A percentile compares a stretch with the other conserved stretches of the same genome.
phyloP scores from a whole-genome alignment of 1,140 invertebrate genomes.

The Magallana gigas region DNA sequence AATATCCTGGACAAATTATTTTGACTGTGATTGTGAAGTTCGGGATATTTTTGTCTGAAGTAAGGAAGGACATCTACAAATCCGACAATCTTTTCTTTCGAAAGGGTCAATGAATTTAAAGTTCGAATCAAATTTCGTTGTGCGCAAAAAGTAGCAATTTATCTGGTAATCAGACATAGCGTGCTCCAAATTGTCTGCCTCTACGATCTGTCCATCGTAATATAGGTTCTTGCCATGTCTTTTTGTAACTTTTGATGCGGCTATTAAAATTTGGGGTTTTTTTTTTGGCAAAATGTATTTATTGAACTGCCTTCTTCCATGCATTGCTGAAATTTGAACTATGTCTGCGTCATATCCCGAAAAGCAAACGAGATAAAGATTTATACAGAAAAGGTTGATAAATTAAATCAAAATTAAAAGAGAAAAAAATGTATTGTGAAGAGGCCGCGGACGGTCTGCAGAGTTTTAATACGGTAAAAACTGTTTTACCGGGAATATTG shows the following conservation, averaged over 20 bases:
- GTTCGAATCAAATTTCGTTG: conserved; percentile 3
- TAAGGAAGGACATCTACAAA: neutral
- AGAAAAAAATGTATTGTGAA: no score
- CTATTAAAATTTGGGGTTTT: neutral
- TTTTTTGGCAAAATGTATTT: neutral
- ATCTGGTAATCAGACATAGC: neutral
- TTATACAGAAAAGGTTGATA: no score
- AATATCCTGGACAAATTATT: neutral
- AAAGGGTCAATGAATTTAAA: neutral
- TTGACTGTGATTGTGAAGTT: neutral
- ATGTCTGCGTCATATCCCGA: neutral
- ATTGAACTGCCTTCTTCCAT: neutral
- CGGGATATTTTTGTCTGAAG: conserved; percentile 6
- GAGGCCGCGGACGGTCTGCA: no score
- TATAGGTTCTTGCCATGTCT: neutral
- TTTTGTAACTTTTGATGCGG: neutral
- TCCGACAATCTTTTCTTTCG: neutral
- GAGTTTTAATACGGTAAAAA: neutral
- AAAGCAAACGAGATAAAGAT: neutral
- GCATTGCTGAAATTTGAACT: neutral
- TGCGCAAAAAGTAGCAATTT: neutral
- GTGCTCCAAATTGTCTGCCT: conserved; percentile 1
- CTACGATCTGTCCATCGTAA: neutral
- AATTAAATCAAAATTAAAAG: no score
- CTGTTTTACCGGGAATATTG: neutral